A percentile compares a stretch with the other conserved stretches of the same genome.
These are phyloP conservation scores for Pseudobourletiella spinata DNA, from an alignment of 1,140 invertebrate genomes.

Conservation along the genomic window DNA sequence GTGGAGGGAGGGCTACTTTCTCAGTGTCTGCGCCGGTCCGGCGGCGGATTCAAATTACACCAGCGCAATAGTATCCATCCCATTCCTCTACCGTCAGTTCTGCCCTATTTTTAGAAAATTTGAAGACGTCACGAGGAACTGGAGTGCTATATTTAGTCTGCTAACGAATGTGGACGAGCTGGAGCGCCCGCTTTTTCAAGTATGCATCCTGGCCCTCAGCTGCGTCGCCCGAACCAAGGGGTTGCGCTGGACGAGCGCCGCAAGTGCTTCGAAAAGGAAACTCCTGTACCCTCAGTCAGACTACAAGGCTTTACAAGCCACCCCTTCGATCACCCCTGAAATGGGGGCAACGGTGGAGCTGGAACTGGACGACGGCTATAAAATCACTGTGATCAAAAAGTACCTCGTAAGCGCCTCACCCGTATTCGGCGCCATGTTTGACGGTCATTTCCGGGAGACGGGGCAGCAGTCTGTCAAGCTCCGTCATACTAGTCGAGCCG, in stretches of 20 bases:
- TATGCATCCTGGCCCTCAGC: neutral
- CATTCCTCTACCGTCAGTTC: neutral
- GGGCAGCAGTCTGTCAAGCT: neutral
- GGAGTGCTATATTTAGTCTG: neutral
- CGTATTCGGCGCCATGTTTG: neutral
- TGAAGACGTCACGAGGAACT: neutral
- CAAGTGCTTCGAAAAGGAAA: neutral
- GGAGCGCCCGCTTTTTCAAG: neutral
- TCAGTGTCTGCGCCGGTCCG: neutral
- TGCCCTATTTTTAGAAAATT: neutral
- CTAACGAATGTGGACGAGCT: conserved; percentile 1
- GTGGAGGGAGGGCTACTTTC: neutral
- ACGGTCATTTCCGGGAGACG: neutral
- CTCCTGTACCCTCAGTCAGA: neutral
- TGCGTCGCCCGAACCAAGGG: neutral
- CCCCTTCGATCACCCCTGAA: neutral
- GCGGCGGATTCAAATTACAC: neutral
- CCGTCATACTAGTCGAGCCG: neutral
- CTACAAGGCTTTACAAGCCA: neutral
- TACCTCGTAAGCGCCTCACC: neutral
- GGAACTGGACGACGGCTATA: neutral
- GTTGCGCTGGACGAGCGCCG: neutral
- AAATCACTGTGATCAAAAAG: neutral
- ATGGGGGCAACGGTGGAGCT: neutral
- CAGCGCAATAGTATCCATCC: neutral